These are phyloP conservation scores for Anoplius nigerrimus DNA, from an alignment of 2,888 invertebrate genomes.

Conservation along the genomic window DNA sequence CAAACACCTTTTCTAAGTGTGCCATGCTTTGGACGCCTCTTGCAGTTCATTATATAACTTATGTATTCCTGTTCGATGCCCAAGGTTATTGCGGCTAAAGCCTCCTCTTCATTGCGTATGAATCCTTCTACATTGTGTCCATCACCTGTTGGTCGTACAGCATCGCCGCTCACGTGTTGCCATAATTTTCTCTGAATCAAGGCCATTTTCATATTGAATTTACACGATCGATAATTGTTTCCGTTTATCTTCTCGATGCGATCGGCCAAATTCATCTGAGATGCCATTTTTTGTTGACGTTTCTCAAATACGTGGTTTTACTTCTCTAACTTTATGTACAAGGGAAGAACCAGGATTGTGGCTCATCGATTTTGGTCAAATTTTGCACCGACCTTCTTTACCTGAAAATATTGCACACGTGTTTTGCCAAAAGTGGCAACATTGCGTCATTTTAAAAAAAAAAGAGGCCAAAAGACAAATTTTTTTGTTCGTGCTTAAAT, in stretches of 20 bases:
- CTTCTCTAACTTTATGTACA: not conserved
- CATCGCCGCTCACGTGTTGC: conserved; percentile 10
- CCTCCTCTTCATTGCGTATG: conserved; percentile 11
- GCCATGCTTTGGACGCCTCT: conserved; percentile 20
- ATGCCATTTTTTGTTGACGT: conserved; percentile 4
- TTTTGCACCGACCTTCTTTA: too few relatives aligned
- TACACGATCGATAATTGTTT: conserved; percentile 27
- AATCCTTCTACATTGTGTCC: not conserved
- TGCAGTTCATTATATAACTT: conserved; percentile 21
- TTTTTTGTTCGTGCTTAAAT: too few relatives aligned
- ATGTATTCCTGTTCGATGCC: conserved; percentile 17
- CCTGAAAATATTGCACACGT: too few relatives aligned
- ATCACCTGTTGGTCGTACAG: not conserved
- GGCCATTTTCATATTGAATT: conserved; percentile 27
- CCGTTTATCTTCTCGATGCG: conserved; percentile 28
- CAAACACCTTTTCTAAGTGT: conserved; percentile 20
- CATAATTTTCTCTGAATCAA: conserved; percentile 26
- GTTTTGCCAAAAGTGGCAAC: too few relatives aligned
- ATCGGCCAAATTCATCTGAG: conserved; percentile 3
- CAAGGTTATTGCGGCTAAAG: conserved; percentile 21
- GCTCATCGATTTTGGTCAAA: too few relatives aligned
- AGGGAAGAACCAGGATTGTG: too few relatives aligned
- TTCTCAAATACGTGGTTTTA: not conserved
- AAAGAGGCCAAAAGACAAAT: too few relatives aligned
- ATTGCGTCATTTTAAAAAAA: too few relatives aligned